Base-by-base conservation (phyloP, 2,888 invertebrate species). In the Clepsis dumicolana region DNA sequence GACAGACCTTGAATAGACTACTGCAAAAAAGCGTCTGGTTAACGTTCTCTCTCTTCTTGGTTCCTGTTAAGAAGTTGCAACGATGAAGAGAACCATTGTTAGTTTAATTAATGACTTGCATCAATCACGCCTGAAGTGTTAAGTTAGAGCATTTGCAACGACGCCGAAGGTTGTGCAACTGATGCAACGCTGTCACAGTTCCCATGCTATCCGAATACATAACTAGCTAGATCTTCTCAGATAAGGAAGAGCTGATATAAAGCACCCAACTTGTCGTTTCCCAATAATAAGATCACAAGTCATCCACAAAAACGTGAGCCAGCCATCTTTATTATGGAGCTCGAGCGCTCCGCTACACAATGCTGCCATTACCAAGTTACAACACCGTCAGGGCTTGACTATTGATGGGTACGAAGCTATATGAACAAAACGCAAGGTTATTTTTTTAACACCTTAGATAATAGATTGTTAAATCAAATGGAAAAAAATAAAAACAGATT, bases 241-340 rank as follows among this genome's bases (percentile, higher is more conserved):
- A 92, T 90, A 90, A 88, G 86, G 84, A 88, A 89, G 86, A 86
- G 66, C 44, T 56, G 62, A 75, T 78, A 78, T 81, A 77, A 79
- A 82, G 79, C 77, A 80, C 81, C 78, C 81, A 81, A 81, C 82
- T 85, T 80, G 82, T 79, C 75, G 84, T 91, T 90, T 88, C 90
- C 83, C 85, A 89, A 89, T 89, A 86, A 87, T 87, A 86, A 86
- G 84, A 88, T 87, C 86, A 82, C 81, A 86, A 87, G 73, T 75
- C 80, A 81, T 83, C 86, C 80, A 84, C 89, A 91, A 91, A 92
- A 92, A 92, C 91, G 90, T 91, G 91, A 89, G 89, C 79, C 75
- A 83, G 84, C 81, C 79, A 85, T 84, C 64, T 73, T 77, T 86
- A 86, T 85, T 81, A 81, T 81, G 79, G 80, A 79, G 85, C 81